A percentile compares a stretch with the other conserved stretches of the same genome.
phyloP scores from a whole-genome alignment of 2,888 invertebrate genomes.

The Plagiodera versicolora region DNA sequence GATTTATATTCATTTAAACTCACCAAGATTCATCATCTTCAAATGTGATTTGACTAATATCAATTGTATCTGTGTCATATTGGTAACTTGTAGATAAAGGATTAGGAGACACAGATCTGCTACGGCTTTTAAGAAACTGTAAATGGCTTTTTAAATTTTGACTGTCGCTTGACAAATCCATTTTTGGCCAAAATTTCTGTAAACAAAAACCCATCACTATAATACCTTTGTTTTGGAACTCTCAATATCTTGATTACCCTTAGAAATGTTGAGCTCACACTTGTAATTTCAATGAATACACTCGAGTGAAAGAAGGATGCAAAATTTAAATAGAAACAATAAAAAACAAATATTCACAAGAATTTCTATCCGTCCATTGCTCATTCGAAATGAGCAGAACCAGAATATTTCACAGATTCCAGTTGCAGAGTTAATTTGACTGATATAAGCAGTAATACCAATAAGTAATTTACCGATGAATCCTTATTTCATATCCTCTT shows the following conservation, averaged over 20 bases:
- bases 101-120: slow-evolving; percentile 15
- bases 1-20: slow-evolving; percentile 36
- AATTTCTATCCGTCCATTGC: slow-evolving; percentile 40
- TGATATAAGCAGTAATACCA: not conserved
- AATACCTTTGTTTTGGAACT: slow-evolving; percentile 23
- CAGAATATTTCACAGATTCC: slow-evolving; percentile 19
- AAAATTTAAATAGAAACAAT: slow-evolving; percentile 16
- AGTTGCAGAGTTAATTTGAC: too few species aligned
- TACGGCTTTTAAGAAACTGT: slow-evolving; percentile 24
- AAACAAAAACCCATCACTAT: slow-evolving; percentile 20
- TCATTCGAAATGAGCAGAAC: slow-evolving; percentile 35
- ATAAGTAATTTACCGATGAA: not conserved
- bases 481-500: not conserved
- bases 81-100: slow-evolving; percentile 4
- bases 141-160: slow-evolving; percentile 39
- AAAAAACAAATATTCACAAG: slow-evolving; percentile 16
- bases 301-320: slow-evolving; percentile 14
- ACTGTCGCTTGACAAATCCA: slow-evolving; percentile 47
- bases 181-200: slow-evolving; percentile 33
- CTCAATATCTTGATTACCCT: not conserved
- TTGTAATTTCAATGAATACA: slow-evolving; percentile 7
- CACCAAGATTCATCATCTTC: slow-evolving; percentile 65
- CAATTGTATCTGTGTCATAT: slow-evolving; percentile 53
- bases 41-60: slow-evolving; percentile 61
- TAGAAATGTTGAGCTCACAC: not conserved